phyloP scores from a whole-genome alignment of 2,797 vertebrate genomes.

The Ibycter americanus region DNA sequence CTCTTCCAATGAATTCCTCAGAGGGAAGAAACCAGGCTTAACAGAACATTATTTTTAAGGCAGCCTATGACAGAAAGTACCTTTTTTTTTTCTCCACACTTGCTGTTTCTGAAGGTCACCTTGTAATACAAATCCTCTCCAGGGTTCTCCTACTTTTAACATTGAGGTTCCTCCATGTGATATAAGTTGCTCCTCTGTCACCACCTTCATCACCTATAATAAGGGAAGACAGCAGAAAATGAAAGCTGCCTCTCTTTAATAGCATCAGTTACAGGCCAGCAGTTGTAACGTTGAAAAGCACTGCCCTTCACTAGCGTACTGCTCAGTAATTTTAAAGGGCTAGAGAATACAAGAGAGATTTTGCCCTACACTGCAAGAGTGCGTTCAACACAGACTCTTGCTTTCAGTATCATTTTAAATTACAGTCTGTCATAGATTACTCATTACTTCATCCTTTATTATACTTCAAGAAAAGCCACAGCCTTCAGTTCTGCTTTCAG shows the following conservation, averaged over 20 bases:
- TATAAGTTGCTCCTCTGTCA: neutral
- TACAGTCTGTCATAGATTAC: neutral
- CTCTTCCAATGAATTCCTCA: neutral
- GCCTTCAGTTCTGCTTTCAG: slow-evolving; percentile 10
- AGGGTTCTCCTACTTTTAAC: neutral
- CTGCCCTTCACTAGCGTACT: neutral
- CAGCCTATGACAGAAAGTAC: neutral
- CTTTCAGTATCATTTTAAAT: neutral
- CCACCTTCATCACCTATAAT: neutral
- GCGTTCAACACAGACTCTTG: neutral
- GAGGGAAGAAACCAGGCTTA: neutral
- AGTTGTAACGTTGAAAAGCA: neutral
- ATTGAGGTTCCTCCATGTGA: neutral
- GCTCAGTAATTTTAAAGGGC: neutral
- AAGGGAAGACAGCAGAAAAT: slow-evolving; percentile 2
- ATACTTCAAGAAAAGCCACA: neutral
- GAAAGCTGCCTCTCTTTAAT: neutral
- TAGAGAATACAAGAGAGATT: neutral
- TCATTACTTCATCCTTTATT: neutral
- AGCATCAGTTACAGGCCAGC: neutral
- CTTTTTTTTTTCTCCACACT: neutral
- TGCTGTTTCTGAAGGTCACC: neutral
- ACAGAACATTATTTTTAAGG: neutral
- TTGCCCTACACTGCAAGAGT: neutral
- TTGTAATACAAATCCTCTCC: neutral